Conservation (phyloP, 2,797 vertebrate genomes). For the Micropoecilia bifurca region DNA sequence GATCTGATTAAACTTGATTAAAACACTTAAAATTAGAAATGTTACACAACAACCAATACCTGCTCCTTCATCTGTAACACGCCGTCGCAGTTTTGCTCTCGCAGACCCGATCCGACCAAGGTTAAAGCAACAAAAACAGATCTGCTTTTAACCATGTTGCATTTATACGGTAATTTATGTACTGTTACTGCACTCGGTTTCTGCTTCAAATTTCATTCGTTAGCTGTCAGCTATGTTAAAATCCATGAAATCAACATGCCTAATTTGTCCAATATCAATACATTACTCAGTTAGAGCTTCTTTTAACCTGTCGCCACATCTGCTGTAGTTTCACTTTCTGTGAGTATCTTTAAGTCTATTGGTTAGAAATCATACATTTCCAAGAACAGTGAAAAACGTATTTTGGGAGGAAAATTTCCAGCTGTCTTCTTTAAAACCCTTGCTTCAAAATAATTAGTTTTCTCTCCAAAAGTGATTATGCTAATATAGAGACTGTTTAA, state of each 20-base stretch:
- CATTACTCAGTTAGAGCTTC: not conserved
- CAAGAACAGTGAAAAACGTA: not conserved
- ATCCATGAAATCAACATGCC: not conserved
- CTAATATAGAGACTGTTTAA: not conserved
- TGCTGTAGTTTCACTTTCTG: not conserved
- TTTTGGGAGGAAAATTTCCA: not conserved
- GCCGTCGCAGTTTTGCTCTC: not conserved
- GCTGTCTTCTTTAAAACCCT: not conserved
- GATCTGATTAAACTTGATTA: constrained; percentile 17
- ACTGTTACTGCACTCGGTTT: not conserved
- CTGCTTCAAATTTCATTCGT: not conserved
- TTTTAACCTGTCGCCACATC: not conserved
- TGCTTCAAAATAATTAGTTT: not conserved
- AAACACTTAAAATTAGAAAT: constrained; percentile 1
- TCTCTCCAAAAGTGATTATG: not conserved
- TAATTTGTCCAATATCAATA: not conserved
- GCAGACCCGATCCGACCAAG: not conserved
- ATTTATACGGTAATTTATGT: not conserved
- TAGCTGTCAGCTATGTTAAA: not conserved
- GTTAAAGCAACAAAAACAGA: not conserved
- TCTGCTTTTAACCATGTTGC: not conserved
- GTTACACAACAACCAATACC: not conserved
- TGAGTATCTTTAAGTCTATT: not conserved
- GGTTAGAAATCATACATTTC: not conserved
- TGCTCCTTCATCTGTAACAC: not conserved